A percentile compares a stretch with the other conserved stretches of the same genome.
phyloP scores from a whole-genome alignment of 2,888 invertebrate species.

The Halictus ligatus region DNA sequence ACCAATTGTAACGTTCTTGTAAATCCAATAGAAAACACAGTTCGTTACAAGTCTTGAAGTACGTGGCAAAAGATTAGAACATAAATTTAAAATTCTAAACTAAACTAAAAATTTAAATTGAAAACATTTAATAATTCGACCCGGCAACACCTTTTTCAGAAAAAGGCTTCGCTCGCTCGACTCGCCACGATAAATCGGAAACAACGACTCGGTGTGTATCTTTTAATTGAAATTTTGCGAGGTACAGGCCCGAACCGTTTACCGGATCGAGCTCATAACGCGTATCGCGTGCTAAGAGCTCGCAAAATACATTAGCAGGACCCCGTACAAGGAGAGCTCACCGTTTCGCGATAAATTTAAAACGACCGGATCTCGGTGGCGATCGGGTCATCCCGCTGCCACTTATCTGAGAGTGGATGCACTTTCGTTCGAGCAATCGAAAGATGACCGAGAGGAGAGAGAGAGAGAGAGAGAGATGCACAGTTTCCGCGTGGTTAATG shows the following conservation, averaged over 20 bases:
- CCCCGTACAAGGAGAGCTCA: constrained; percentile 31
- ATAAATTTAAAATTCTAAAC: neutral
- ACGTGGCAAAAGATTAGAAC: too few species aligned
- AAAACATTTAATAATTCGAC: neutral
- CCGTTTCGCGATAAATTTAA: constrained; percentile 63
- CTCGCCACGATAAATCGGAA: neutral
- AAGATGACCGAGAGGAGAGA: constrained; percentile 25
- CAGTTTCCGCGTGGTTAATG: constrained; percentile 45
- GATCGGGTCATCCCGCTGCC: constrained; percentile 31
- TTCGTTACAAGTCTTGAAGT: too few species aligned
- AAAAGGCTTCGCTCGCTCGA: neutral
- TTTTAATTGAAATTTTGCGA: constrained; percentile 21
- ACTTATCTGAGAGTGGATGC: constrained; percentile 70
- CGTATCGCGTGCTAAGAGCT: constrained; percentile 45
- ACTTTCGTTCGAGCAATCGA: constrained; percentile 60
- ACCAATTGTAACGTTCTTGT: too few species aligned
- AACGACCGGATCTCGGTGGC: constrained; percentile 42
- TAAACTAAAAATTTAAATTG: neutral
- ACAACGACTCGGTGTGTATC: neutral
- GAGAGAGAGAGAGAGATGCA: neutral
- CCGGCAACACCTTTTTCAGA: neutral
- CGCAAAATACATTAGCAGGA: constrained; percentile 48
- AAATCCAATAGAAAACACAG: too few species aligned
- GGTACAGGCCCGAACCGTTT: neutral
- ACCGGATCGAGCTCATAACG: constrained; percentile 16